Conservation (phyloP, 2,113 vertebrate genomes). For the Zosterops pallidus region DNA sequence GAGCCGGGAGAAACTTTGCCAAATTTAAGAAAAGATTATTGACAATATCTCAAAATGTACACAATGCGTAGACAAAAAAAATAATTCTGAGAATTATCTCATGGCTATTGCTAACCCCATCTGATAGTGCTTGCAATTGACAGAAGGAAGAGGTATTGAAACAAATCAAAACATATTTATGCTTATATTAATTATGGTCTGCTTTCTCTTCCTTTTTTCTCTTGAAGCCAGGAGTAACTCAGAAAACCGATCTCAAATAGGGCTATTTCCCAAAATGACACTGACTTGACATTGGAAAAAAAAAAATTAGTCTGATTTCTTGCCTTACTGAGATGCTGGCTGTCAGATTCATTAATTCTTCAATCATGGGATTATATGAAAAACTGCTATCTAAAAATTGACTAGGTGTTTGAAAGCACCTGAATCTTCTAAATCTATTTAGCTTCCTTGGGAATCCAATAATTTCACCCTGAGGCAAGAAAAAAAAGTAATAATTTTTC, state of each 20-base stretch:
- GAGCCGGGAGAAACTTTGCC: not conserved
- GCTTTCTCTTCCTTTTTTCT: not conserved
- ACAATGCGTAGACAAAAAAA: not conserved
- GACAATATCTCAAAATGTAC: not conserved
- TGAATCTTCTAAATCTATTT: constrained; percentile 9
- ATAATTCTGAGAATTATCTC: not conserved
- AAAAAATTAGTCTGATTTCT: not conserved
- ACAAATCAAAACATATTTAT: not conserved
- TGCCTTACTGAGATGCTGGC: not conserved
- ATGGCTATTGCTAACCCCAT: not conserved
- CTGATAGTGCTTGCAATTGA: not conserved
- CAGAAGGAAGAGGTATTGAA: not conserved
- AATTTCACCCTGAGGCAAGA: constrained; percentile 11
- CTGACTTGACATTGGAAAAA: not conserved
- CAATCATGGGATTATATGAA: constrained; percentile 16
- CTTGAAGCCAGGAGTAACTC: not conserved
- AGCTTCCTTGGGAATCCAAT: not conserved
- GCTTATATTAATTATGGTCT: not conserved
- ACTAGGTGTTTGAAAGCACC: constrained; percentile 9
- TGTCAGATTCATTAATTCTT: constrained; percentile 6
- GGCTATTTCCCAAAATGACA: not conserved
- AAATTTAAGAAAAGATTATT: not conserved
- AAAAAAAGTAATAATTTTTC: not conserved
- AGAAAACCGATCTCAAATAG: not conserved
- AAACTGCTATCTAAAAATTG: constrained; percentile 42